Percentiles rank a stretch among this genome's conserved stretches.
These are phyloP conservation scores for Panulirus ornatus DNA, from an alignment of 1,140 invertebrate genomes.

Conservation along the genomic window DNA sequence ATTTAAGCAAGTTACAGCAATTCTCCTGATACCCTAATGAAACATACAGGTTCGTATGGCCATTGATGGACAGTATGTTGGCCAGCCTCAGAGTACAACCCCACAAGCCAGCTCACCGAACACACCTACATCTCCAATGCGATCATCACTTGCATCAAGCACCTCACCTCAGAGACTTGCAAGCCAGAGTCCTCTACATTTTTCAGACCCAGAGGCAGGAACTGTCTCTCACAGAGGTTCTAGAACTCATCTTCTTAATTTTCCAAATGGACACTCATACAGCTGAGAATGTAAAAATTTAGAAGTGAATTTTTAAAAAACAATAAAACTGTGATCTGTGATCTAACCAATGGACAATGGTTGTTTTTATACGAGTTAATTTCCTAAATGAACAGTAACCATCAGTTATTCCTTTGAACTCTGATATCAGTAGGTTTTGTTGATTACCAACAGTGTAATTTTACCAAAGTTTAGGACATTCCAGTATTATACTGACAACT, in stretches of 20 bases:
- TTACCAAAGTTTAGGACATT: conserved; percentile 59
- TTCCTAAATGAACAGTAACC: not conserved
- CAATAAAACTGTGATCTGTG: conserved; percentile 32
- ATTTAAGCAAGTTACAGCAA: no score
- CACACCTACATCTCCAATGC: conserved; percentile 50
- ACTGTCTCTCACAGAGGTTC: conserved; percentile 59
- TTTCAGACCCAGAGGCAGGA: conserved; percentile 65
- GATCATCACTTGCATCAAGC: conserved; percentile 1
- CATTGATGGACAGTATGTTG: conserved; percentile 71
- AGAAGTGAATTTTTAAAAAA: conserved; percentile 33
- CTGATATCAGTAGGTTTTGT: not conserved
- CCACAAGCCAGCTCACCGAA: conserved; percentile 58
- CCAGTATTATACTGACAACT: conserved; percentile 46
- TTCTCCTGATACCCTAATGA: no score
- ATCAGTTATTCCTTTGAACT: not conserved
- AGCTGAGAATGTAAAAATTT: conserved; percentile 46
- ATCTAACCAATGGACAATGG: conserved; percentile 19
- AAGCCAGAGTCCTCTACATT: conserved; percentile 20
- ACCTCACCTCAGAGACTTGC: conserved; percentile 62
- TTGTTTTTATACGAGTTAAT: not conserved
- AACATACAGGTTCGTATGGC: conserved; percentile 62
- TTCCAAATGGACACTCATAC: conserved; percentile 42
- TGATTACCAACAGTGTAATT: conserved; percentile 17
- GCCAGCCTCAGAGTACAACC: conserved; percentile 44
- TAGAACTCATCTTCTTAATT: conserved; percentile 59